A percentile compares a stretch with the other conserved stretches of the same genome.
These are phyloP conservation scores for Lochmaea capreae DNA, from an alignment of 2,888 invertebrate genomes.

Conservation along the genomic window DNA sequence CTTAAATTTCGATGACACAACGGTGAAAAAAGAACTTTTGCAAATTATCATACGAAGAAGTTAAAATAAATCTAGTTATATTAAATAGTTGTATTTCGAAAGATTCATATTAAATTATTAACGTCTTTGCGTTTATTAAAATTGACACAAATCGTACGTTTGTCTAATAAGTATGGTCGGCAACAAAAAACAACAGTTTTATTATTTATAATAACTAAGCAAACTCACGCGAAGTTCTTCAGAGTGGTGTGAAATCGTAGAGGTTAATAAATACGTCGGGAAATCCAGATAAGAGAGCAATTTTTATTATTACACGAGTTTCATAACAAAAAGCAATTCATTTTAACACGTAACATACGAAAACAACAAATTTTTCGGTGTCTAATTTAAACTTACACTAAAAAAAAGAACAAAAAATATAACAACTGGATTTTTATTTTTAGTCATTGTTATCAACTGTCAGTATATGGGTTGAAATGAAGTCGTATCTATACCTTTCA, in stretches of 20 bases:
- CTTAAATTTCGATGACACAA: no score
- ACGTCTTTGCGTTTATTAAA: no score
- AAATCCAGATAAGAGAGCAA: slow-evolving; percentile 37
- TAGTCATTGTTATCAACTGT: neutral
- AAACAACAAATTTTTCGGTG: neutral
- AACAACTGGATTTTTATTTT: neutral
- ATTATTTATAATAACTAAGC: slow-evolving; percentile 38
- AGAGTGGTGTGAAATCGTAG: slow-evolving; percentile 36
- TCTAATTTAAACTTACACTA: neutral
- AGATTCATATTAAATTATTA: no score
- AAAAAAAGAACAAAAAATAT: neutral
- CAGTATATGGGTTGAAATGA: neutral
- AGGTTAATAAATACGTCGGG: slow-evolving; percentile 35
- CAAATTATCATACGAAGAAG: no score
- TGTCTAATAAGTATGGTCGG: slow-evolving; percentile 21
- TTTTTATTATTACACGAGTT: slow-evolving; percentile 34
- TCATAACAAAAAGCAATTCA: slow-evolving; percentile 23
- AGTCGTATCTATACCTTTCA: neutral
- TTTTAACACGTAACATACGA: neutral
- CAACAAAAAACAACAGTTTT: slow-evolving; percentile 26
- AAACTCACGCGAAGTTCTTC: slow-evolving; percentile 33
- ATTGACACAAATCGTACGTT: slow-evolving; percentile 24
- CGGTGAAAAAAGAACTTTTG: no score
- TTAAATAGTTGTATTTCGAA: no score
- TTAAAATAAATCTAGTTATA: no score